Evolutionary conservation across 2,113 vertebrate species (phyloP), one percentile per base, ranked within the genome.

Genomic region (Oncorhynchus kisutch): DNA sequence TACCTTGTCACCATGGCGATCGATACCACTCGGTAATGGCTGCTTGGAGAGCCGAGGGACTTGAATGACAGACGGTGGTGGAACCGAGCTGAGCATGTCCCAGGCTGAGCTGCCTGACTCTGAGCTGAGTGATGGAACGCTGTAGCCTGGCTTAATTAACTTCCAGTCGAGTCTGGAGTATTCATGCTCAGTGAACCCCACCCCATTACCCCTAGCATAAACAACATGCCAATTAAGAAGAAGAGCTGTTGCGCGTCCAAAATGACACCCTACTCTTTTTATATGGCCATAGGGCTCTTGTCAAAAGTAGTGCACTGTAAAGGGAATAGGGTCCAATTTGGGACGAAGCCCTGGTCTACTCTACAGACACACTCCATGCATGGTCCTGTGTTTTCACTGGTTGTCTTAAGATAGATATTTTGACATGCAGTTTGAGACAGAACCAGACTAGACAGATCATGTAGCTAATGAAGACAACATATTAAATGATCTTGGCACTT

Each of bases 71-170:
- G 90, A 86, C 89, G 88, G 84, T 84, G 86, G 71, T 69, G 14
- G 51, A 16, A 54, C 16, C 14, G 51, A 54, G 51, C 14, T 18
- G 14, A 54, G 5, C 51, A 18, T 54, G 51, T 54, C 22, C 51
- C 0, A 72, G 80, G 51, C 51, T 54, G 51, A 54, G 51, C 51
- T 18, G 51, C 51, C 51, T 54, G 49, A 54, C 14, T 54, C 51
- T 16, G 51, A 54, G 51, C 51, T 80, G 88, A 92, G 83, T 89
- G 91, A 92, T 89, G 86, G 84, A 88, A 82, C 76, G 14, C 82
- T 74, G 74, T 76, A 82, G 84, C 85, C 54, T 27, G 34, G 83
- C 82, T 90, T 92, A 92, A 92, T 92, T 92, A 91, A 90, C 90
- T 91, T 89, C 83, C 78, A 91, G 85, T 86, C 73, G 66, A 88